Base-by-base conservation (phyloP, 2,797 vertebrate species). In the Sciurus carolinensis region DNA sequence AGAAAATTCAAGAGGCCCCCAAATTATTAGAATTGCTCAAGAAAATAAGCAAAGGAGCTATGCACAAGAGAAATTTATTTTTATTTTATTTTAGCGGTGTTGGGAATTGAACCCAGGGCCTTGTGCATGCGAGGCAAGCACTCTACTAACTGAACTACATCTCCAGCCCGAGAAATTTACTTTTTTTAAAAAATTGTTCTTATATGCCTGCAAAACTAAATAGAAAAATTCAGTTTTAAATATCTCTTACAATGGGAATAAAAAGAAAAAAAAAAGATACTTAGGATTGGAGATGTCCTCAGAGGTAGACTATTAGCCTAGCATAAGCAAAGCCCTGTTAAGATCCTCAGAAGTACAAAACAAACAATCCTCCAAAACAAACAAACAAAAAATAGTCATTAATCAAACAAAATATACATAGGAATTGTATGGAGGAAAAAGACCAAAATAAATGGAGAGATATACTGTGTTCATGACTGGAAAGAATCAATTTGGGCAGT, bases 401-500 rank as follows among this genome's bases (percentile, higher is more conserved):
- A 79, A 59, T 76, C 67, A 90, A 90, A 93, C 44, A 47, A 47
- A 9, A 47, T 33, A 64, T 44, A 72, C 30, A 42, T 47, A 94
- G 80, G 36, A 67, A 33, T 87, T 81, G 67, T 75, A 81, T 57
- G 17, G 33, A 91, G 39, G 67, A 91, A 87, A 91, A 91, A 94
- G 84, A 88, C 66, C 80, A 81, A n/a, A 82, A 82, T 76, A 52
- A 87, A 83, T 44, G 30, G 18, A 44, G 36, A 87, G 18, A 73
- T 47, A 28, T 3, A n/a, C 22, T n/a, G 77, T 59, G 22, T 62
- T 84, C 22, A 71, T 28, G 28, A 85, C 52, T 52, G 2, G 52
- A 90, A 62, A 79, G 87, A 57, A 26, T 72, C 77, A 85, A 71
- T n/a, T 77, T 77, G 9, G 72, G 42, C 33, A 62, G 7, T 39